These are phyloP conservation scores for Takifugu flavidus DNA, from an alignment of 2,113 vertebrate genomes.

Conservation along the genomic window DNA sequence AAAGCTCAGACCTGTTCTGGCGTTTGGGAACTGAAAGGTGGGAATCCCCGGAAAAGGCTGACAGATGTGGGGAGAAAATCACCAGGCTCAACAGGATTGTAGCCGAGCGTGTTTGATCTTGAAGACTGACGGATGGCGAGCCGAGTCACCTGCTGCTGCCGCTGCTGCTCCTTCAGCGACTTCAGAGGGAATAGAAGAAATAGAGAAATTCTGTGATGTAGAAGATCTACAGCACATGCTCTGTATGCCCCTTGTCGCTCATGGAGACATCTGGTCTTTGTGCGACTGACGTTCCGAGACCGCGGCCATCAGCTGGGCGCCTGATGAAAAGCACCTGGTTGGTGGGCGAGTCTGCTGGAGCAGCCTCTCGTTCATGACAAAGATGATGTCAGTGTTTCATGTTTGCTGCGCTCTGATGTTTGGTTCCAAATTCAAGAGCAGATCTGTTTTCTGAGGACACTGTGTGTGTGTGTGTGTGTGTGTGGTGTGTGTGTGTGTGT, in stretches of 20 bases:
- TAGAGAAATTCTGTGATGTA: conserved; percentile 32
- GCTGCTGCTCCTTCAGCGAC: conserved; percentile 25
- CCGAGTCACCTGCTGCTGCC: conserved; percentile 36
- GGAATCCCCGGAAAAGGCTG: conserved; percentile 30
- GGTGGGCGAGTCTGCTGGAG: conserved; percentile 16
- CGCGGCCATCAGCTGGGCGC: conserved; percentile 44
- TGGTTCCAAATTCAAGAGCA: no score
- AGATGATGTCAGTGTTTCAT: conserved; percentile 29
- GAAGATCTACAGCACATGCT: conserved; percentile 23
- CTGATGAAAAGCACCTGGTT: conserved; percentile 37
- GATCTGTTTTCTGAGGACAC: no score
- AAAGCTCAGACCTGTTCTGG: conserved; percentile 48
- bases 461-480: no score
- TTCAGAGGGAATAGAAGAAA: conserved; percentile 45
- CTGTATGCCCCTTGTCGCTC: conserved; percentile 20
- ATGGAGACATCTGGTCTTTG: conserved; percentile 26
- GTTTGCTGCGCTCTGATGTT: conserved; percentile 1
- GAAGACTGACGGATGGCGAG: conserved; percentile 27
- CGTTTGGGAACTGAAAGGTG: conserved; percentile 15
- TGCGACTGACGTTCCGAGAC: conserved; percentile 39
- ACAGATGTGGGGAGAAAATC: conserved; percentile 38
- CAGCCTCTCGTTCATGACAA: conserved; percentile 19
- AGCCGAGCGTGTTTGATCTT: conserved; percentile 43
- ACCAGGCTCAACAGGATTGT: conserved; percentile 33
- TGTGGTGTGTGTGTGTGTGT: no score